Evolutionary conservation across 2,113 vertebrate genomes (phyloP).

Genomic region (Brachionichthys hirsutus): DNA sequence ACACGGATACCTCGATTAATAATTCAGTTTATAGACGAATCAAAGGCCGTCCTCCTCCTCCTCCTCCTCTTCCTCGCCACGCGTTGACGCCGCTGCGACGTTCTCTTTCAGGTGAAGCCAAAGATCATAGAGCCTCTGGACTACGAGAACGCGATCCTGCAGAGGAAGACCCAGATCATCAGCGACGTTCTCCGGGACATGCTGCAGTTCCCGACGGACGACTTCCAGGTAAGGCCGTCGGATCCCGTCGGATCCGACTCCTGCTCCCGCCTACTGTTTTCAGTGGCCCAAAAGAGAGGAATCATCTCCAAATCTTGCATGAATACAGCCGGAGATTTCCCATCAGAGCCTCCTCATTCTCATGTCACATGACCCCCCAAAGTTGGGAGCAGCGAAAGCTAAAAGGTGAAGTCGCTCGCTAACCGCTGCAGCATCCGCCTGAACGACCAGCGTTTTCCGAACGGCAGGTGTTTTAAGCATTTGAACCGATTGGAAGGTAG

Average conservation of each 20-base stretch:
- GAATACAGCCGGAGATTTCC: too few species aligned
- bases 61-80: not conserved
- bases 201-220: conserved; percentile 93
- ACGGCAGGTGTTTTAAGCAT: not conserved
- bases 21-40: not conserved
- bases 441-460: conserved; percentile 4
- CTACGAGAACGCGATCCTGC: conserved; percentile 92
- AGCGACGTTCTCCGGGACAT: conserved; percentile 92
- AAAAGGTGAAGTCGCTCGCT: not conserved
- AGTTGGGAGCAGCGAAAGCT: too few species aligned
- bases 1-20: conserved; percentile 1
- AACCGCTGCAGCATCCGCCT: not conserved
- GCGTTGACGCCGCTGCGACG: conserved; percentile 9
- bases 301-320: too few species aligned
- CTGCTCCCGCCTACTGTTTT: conserved; percentile 21
- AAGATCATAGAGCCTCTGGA: conserved; percentile 96
- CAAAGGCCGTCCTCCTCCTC: too few species aligned
- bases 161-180: conserved; percentile 95
- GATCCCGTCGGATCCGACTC: too few species aligned
- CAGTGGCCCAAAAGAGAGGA: too few species aligned
- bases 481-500: conserved; percentile 6
- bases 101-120: conserved; percentile 87
- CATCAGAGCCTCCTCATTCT: too few species aligned
- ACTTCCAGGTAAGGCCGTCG: conserved; percentile 93
- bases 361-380: too few species aligned